Conservation (phyloP, 2,113 vertebrate species). For the Platysteira castanea region DNA sequence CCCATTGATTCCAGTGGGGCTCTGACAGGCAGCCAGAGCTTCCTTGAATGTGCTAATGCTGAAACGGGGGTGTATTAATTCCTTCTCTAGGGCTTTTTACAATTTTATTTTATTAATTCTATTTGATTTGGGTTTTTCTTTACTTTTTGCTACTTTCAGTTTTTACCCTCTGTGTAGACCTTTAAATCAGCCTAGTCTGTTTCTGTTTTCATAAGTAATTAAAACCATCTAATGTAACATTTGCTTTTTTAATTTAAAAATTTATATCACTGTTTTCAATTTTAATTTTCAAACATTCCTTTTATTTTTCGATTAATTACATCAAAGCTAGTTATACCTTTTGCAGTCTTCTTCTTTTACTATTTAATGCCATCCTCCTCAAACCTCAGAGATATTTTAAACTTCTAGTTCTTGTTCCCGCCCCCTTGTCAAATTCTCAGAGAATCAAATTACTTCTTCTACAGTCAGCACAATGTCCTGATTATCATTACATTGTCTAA, state of each 20-base stretch:
- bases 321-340: not conserved
- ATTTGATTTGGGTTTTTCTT: not conserved
- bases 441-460: constrained; percentile 59
- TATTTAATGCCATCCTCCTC: not conserved
- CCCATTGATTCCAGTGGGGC: constrained; percentile 48
- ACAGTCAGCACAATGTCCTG: constrained; percentile 64
- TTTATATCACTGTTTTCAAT: not conserved
- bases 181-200: not conserved
- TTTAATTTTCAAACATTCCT: not conserved
- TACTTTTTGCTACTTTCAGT: not conserved
- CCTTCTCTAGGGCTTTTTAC: not conserved
- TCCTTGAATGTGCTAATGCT: not conserved
- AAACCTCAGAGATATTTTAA: not conserved
- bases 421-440: not conserved
- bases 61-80: not conserved
- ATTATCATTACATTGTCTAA: constrained; percentile 62
- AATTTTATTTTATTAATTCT: not conserved
- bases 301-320: not conserved
- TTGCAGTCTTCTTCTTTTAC: not conserved
- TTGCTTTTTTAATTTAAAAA: not conserved
- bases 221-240: not conserved
- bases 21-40: constrained; percentile 32
- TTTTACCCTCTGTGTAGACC: not conserved
- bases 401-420: not conserved
- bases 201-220: not conserved